Percentiles rank a stretch among this genome's conserved stretches.
Conservation (phyloP, 2,113 vertebrate species). For the Xyliphius kryptos region DNA sequence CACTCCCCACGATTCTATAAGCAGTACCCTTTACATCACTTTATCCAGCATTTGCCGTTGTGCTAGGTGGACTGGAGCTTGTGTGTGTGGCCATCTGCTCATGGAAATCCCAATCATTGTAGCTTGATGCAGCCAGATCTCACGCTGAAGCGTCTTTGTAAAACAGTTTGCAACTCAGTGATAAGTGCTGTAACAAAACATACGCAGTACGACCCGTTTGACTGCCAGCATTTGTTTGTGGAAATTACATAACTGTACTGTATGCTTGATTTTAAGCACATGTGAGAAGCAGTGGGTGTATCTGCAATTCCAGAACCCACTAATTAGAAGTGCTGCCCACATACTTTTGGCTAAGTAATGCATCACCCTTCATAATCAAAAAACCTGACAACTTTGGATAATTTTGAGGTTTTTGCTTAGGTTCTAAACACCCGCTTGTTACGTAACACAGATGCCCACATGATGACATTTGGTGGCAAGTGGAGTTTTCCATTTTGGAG, state of each 20-base stretch:
- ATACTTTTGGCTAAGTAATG: not conserved
- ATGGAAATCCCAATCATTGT: too few species aligned
- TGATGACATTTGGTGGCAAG: not conserved
- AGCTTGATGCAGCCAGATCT: too few species aligned
- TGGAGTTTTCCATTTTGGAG: not conserved
- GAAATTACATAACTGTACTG: not conserved
- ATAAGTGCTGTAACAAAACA: too few species aligned
- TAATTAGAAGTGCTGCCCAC: not conserved
- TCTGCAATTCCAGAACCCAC: not conserved
- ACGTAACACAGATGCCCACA: not conserved
- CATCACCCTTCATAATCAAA: not conserved
- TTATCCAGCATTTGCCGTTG: too few species aligned
- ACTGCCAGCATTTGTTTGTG: not conserved
- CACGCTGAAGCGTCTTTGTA: too few species aligned
- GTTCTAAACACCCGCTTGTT: not conserved
- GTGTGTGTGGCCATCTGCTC: too few species aligned
- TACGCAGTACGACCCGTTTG: not conserved
- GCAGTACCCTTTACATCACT: too few species aligned
- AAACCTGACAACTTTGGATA: constrained; percentile 3
- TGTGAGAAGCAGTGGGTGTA: not conserved
- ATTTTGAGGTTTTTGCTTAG: not conserved
- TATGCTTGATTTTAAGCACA: not conserved
- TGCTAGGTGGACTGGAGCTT: too few species aligned
- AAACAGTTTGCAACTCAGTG: too few species aligned
- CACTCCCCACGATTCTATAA: too few species aligned